Evolutionary conservation across 1,140 invertebrate genomes (phyloP).

Genomic region (Ceratina japonica): DNA sequence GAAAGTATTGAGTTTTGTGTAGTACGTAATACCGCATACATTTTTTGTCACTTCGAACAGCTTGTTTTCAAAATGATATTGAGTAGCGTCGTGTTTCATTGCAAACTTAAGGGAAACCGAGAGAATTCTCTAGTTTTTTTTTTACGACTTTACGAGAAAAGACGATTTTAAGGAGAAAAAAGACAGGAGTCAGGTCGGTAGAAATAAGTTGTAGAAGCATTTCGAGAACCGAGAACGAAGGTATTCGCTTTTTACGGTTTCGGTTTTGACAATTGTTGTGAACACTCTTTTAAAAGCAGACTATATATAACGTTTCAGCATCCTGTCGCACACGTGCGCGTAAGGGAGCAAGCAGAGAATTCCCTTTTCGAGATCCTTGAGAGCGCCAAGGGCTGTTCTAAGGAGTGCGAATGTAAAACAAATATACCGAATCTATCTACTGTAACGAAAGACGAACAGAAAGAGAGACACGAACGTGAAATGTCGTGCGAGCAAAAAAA

Average conservation of each 20-base stretch:
- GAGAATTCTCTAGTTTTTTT: not conserved
- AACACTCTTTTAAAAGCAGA: conserved; percentile 66
- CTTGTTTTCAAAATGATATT: not conserved
- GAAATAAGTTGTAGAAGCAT: not conserved
- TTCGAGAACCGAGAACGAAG: conserved; percentile 29
- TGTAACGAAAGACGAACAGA: conserved; percentile 44
- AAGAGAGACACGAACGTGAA: conserved; percentile 21
- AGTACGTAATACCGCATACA: not conserved
- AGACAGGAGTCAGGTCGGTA: not conserved
- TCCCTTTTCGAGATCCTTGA: conserved; percentile 71
- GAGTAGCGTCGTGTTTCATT: too few species aligned
- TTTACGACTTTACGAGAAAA: not conserved
- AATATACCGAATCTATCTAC: conserved; percentile 41
- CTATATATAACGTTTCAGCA: conserved; percentile 78
- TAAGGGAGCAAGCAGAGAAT: conserved; percentile 67
- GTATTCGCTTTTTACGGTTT: conserved; percentile 47
- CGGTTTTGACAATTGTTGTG: conserved; percentile 29
- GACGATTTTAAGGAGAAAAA: too few species aligned
- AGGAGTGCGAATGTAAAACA: conserved; percentile 46
- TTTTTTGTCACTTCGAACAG: not conserved
- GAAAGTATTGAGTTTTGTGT: not conserved
- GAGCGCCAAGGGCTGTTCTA: conserved; percentile 70
- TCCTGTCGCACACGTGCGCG: conserved; percentile 76
- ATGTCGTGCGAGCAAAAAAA: conserved; percentile 28
- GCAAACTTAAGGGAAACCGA: too few species aligned